Conservation (phyloP, 1,140 invertebrate genomes). For the Drosophila albomicans region DNA sequence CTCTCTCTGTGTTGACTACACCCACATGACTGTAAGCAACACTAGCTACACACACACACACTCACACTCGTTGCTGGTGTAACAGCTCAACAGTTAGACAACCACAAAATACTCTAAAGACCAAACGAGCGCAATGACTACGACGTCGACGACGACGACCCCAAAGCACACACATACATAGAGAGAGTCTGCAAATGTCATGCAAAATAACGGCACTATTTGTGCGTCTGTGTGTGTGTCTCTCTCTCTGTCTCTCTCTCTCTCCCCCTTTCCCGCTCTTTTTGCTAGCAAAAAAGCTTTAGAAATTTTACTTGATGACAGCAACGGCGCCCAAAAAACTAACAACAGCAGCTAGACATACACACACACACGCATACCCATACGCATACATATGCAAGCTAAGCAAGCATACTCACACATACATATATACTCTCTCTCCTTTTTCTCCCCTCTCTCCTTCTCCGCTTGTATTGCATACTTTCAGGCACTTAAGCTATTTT, state of each 20-base stretch:
- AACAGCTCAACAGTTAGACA: conserved; percentile 53
- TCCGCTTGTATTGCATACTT: conserved; percentile 76
- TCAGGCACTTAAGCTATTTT: conserved; percentile 81
- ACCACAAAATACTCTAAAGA: conserved; percentile 58
- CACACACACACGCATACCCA: conserved; percentile 17
- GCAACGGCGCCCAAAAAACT: conserved; percentile 56
- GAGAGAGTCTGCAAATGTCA: conserved; percentile 52
- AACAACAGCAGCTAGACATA: conserved; percentile 50
- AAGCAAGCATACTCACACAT: conserved; percentile 12
- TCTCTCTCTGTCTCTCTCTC: conserved; percentile 16
- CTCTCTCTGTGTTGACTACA: conserved; percentile 5
- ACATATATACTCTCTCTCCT: conserved; percentile 1
- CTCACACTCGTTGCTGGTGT: conserved; percentile 17
- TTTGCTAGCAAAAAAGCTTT: conserved; percentile 56
- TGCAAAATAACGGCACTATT: conserved; percentile 53
- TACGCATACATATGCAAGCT: conserved; percentile 4
- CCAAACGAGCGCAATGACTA: conserved; percentile 46
- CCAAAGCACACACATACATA: conserved; percentile 24
- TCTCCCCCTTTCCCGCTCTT: not conserved
- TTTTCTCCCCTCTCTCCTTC: not conserved
- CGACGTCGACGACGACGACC: conserved; percentile 27
- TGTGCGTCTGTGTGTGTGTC: conserved; percentile 30
- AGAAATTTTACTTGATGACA: conserved; percentile 60
- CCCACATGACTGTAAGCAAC: conserved; percentile 11
- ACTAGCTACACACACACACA: conserved; percentile 16